Percentiles rank a stretch among this genome's conserved stretches.
Evolutionary conservation across 1,140 invertebrate genomes (phyloP).

Genomic region (Ceratina calcarata): DNA sequence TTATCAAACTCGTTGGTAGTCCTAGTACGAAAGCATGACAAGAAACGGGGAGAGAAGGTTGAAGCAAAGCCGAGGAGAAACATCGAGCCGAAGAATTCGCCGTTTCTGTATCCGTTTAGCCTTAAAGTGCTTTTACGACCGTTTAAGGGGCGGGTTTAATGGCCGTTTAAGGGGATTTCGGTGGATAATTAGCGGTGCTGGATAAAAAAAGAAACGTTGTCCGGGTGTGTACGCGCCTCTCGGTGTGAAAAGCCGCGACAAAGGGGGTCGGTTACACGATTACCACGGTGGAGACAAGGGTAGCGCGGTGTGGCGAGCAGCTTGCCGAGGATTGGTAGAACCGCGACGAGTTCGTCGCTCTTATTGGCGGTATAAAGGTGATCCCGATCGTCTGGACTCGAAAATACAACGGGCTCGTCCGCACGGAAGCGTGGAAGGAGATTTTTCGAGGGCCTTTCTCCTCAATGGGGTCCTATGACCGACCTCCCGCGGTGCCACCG

Average conservation of each 20-base stretch:
- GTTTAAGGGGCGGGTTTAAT: slow-evolving; percentile 69
- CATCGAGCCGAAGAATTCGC: slow-evolving; percentile 21
- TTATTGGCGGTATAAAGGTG: slow-evolving; percentile 45
- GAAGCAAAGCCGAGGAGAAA: not conserved
- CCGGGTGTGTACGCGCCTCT: slow-evolving; percentile 39
- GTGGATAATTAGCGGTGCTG: slow-evolving; percentile 67
- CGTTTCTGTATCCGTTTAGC: slow-evolving; percentile 59
- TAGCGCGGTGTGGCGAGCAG: slow-evolving; percentile 24
- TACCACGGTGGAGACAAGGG: slow-evolving; percentile 49
- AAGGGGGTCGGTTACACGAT: slow-evolving; percentile 74
- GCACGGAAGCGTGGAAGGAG: slow-evolving; percentile 60
- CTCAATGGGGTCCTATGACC: slow-evolving; percentile 53
- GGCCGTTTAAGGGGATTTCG: slow-evolving; percentile 73
- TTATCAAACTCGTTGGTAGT: slow-evolving; percentile 50
- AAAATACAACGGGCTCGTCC: slow-evolving; percentile 52
- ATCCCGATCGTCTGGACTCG: slow-evolving; percentile 34
- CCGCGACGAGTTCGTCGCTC: slow-evolving; percentile 5
- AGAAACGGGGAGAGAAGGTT: too few relatives aligned
- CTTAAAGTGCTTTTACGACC: slow-evolving; percentile 62
- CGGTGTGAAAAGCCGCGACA: slow-evolving; percentile 66
- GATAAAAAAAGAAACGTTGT: slow-evolving; percentile 45
- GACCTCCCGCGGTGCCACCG: slow-evolving; percentile 73
- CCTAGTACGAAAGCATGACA: not conserved
- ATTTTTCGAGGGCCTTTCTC: slow-evolving; percentile 62
- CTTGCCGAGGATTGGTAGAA: slow-evolving; percentile 46